phyloP scores from a whole-genome alignment of 2,797 vertebrate genomes.

The Oophaga sylvatica region DNA sequence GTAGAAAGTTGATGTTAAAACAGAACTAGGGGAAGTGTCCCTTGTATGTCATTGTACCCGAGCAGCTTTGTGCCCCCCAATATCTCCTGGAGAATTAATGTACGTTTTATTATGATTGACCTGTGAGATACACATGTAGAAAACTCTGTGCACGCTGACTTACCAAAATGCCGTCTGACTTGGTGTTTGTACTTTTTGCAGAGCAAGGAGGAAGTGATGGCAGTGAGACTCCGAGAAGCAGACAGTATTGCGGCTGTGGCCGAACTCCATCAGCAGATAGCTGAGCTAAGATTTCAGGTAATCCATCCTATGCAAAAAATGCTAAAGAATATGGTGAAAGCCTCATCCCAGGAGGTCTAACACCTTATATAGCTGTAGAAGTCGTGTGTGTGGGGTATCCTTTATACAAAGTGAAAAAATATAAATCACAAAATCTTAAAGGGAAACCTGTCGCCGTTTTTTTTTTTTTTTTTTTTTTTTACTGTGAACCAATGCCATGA shows the following conservation, averaged over 20 bases:
- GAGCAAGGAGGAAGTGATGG: constrained; percentile 98
- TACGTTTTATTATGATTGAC: not conserved
- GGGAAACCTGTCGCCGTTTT: too few relatives aligned
- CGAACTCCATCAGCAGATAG: constrained; percentile 94
- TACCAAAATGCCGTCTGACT: not conserved
- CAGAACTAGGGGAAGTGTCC: not conserved
- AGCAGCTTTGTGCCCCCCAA: not conserved
- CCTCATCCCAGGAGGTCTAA: not conserved
- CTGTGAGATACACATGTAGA: not conserved
- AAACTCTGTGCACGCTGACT: not conserved
- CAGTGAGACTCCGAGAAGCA: constrained; percentile 91
- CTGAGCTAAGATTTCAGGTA: constrained; percentile 98
- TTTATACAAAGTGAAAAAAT: too few relatives aligned
- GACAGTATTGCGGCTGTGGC: constrained; percentile 97
- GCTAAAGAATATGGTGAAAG: not conserved
- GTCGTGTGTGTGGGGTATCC: too few relatives aligned
- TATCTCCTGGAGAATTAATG: not conserved
- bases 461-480: too few relatives aligned
- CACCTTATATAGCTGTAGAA: too few relatives aligned
- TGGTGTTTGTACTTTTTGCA: constrained; percentile 65
- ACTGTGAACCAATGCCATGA: too few relatives aligned
- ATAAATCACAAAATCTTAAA: too few relatives aligned
- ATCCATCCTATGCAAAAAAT: not conserved
- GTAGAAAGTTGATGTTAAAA: not conserved
- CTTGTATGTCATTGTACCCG: not conserved